Conservation (phyloP, 2,113 vertebrate genomes). For the Ictalurus furcatus region DNA sequence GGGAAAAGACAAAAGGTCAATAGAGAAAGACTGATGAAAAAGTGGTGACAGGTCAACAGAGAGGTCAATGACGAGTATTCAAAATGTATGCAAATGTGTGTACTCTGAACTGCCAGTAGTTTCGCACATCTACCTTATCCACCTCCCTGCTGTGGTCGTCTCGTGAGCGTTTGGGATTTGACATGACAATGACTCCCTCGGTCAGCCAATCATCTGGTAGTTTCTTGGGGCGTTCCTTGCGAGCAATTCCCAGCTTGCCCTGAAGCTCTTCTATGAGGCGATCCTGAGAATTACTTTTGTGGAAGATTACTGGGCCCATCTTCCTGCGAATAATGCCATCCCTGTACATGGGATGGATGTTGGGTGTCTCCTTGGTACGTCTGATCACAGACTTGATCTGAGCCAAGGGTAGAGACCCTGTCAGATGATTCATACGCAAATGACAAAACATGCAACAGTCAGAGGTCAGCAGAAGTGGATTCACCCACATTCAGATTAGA, state of each 20-base stretch:
- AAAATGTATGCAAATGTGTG: slow-evolving; percentile 15
- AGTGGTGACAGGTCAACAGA: not conserved
- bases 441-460: slow-evolving; percentile 16
- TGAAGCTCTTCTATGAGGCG: slow-evolving; percentile 88
- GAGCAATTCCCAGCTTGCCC: slow-evolving; percentile 85
- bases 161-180: slow-evolving; percentile 78
- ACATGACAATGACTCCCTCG: slow-evolving; percentile 82
- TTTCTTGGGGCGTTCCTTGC: slow-evolving; percentile 71
- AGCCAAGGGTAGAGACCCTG: slow-evolving; percentile 49
- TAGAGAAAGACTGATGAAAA: slow-evolving; percentile 24
- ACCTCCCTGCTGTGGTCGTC: slow-evolving; percentile 77
- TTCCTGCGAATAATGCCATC: slow-evolving; percentile 85
- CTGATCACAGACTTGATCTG: slow-evolving; percentile 95
- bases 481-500: slow-evolving; percentile 9
- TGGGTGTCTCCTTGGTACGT: slow-evolving; percentile 89
- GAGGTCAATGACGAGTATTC: not conserved
- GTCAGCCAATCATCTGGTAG: slow-evolving; percentile 86
- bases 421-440: slow-evolving; percentile 33
- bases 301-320: slow-evolving; percentile 84
- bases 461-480: not conserved
- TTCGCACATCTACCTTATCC: slow-evolving; percentile 75
- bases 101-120: slow-evolving; percentile 8
- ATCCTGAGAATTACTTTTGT: slow-evolving; percentile 90
- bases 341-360: slow-evolving; percentile 93
- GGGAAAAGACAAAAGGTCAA: slow-evolving; percentile 26